A percentile compares a stretch with the other conserved stretches of the same genome.
phyloP scores from a whole-genome alignment of 2,888 invertebrate genomes.

The Galerucella pusilla region DNA sequence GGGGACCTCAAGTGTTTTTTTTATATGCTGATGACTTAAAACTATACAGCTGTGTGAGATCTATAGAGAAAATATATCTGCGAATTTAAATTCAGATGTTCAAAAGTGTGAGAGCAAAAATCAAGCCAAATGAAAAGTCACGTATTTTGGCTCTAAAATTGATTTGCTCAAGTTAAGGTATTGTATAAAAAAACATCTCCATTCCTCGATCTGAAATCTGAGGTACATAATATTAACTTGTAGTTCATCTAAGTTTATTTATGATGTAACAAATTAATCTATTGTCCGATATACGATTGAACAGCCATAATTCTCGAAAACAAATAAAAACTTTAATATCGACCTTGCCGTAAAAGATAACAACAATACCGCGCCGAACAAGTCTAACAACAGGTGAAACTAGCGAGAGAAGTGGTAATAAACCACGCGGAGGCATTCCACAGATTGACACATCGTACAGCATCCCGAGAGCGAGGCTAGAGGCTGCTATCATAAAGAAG shows the following conservation, averaged over 20 bases:
- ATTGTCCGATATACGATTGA: neutral
- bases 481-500: slow-evolving; percentile 59
- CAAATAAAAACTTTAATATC: neutral
- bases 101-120: too few relatives aligned
- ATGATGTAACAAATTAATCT: neutral
- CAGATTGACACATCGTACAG: slow-evolving; percentile 50
- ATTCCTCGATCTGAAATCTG: too few relatives aligned
- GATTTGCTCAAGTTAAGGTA: too few relatives aligned
- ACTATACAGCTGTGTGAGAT: too few relatives aligned
- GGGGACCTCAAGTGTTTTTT: too few relatives aligned
- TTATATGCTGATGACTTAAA: too few relatives aligned
- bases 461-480: slow-evolving; percentile 59
- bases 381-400: slow-evolving; percentile 51
- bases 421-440: slow-evolving; percentile 53
- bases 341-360: slow-evolving; percentile 15
- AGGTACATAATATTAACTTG: neutral
- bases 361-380: slow-evolving; percentile 18
- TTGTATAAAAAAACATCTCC: too few relatives aligned
- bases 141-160: too few relatives aligned
- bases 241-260: neutral
- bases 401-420: slow-evolving; percentile 46
- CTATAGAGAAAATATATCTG: too few relatives aligned
- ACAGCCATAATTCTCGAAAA: too few relatives aligned
- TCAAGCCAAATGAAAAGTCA: too few relatives aligned
- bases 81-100: too few relatives aligned